Evolutionary conservation across 2,888 invertebrate genomes (phyloP).

Genomic region (Xiphydria camelus): DNA sequence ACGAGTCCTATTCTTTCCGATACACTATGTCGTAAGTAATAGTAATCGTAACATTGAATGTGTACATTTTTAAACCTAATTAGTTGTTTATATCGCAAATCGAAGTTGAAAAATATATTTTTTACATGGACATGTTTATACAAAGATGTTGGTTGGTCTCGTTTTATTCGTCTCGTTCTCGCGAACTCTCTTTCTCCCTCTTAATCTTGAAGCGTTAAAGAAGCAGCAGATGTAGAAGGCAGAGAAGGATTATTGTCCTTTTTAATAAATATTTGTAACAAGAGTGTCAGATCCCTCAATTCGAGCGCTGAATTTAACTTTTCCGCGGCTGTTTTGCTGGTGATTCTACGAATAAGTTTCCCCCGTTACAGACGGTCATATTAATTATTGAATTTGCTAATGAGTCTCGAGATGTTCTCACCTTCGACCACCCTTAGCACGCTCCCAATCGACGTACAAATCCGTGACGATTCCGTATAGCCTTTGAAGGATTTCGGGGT

Average conservation of each 20-base stretch:
- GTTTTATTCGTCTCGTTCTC: background rate
- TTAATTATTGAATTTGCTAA: background rate
- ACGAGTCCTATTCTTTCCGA: background rate
- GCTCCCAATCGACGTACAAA: slow-evolving; percentile 54
- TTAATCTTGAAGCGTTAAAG: no score
- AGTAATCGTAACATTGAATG: slow-evolving; percentile 29
- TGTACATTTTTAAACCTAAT: slow-evolving; percentile 35
- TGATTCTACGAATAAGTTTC: slow-evolving; percentile 33
- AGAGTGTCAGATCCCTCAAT: slow-evolving; percentile 37
- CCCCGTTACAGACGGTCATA: background rate
- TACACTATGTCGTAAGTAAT: slow-evolving; percentile 29
- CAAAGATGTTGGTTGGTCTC: slow-evolving; percentile 22
- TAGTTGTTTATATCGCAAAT: slow-evolving; percentile 41
- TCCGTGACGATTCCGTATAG: slow-evolving; percentile 45
- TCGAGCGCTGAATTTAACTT: slow-evolving; percentile 42
- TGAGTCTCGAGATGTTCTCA: slow-evolving; percentile 17
- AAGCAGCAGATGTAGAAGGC: no score
- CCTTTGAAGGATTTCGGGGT: slow-evolving; percentile 42
- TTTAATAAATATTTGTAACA: slow-evolving; percentile 41
- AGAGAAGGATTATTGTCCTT: no score
- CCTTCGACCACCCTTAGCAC: slow-evolving; percentile 49
- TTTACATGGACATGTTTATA: slow-evolving; percentile 53
- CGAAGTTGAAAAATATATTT: slow-evolving; percentile 55
- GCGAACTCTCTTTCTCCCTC: no score
- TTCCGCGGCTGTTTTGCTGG: slow-evolving; percentile 41